Evolutionary conservation across 2,113 vertebrate genomes (phyloP).

Genomic region (Puma concolor): DNA sequence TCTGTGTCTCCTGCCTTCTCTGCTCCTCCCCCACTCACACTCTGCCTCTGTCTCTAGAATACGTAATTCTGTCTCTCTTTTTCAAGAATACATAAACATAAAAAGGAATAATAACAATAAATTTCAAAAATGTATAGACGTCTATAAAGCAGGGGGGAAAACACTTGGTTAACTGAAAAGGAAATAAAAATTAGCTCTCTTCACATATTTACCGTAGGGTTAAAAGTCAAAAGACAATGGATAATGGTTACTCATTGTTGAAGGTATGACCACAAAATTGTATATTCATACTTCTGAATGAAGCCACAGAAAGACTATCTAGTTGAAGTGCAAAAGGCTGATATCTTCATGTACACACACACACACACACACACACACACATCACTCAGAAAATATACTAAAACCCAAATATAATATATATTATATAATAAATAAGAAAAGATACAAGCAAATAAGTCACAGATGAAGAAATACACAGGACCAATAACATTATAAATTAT

Average conservation of each 20-base stretch:
- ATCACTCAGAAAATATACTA: neutral
- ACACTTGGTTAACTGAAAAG: neutral
- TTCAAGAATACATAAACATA: too few species aligned
- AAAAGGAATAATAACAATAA: neutral
- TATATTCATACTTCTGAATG: neutral
- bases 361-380: too few species aligned
- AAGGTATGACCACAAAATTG: neutral
- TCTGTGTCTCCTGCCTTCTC: too few species aligned
- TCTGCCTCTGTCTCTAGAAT: too few species aligned
- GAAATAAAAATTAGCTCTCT: neutral
- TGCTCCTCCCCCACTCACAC: too few species aligned
- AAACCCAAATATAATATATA: neutral
- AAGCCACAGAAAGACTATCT: neutral
- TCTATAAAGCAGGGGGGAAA: neutral
- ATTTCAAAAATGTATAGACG: neutral
- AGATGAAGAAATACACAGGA: neutral
- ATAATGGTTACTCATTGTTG: neutral
- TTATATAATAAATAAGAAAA: neutral
- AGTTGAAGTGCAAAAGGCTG: neutral
- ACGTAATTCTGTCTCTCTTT: too few species aligned
- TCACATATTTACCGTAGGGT: neutral
- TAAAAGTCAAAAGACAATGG: conserved; percentile 20
- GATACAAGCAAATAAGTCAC: neutral
- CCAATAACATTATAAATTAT: neutral
- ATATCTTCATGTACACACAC: neutral